Evolutionary conservation across 2,797 vertebrate genomes (phyloP), one percentile per base, ranked within the genome.

Genomic region (Champsocephalus gunnari): DNA sequence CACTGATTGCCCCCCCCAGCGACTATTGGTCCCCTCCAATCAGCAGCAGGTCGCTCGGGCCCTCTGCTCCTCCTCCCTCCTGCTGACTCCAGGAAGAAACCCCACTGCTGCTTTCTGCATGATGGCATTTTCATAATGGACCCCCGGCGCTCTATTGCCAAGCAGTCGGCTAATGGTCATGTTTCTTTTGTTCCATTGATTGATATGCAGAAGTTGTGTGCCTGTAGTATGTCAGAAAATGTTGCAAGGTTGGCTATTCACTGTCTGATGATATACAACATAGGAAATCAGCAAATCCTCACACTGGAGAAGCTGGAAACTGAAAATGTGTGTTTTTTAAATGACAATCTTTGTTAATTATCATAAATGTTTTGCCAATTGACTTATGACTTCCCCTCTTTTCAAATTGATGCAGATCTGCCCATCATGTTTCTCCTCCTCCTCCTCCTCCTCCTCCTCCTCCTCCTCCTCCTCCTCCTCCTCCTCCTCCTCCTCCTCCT

Each of bases 11-110:
- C 50, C 43, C 73, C 73, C 41, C 6, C 60, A 14, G 55, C 21
- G 12, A 70, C 64, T 53, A 10, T 12, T 47, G 5, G 44, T n/a
- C 63, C 47, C 67, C 53, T 4, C 1, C 71, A 19, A 59, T 54
- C 56, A 65, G 56, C 78, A 4, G 73, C 11, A 43, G 74, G 69
- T 81, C 65, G 34, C 8, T 47, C 28, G 75, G 67, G 69, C 11
- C 38, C 59, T 49, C 73, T 56, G 50, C 59, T 28, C 10, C 74
- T 59, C n/a, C 58, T 64, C 57, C 0, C 71, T 57, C 56, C 50
- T 66, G 76, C 82, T 62, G 73, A 73, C 49, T 74, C 49, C 71
- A 77, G 83, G 80, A 87, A 89, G 83, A 66, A 67, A 49, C 73
- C 71, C 73, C 74, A 0, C 73, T 4, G 77, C 71, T 77, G 79